A percentile compares a stretch with the other conserved stretches of the same genome.
Evolutionary conservation across 1,140 invertebrate species (phyloP).

Genomic region (Drosophila grimshawi): DNA sequence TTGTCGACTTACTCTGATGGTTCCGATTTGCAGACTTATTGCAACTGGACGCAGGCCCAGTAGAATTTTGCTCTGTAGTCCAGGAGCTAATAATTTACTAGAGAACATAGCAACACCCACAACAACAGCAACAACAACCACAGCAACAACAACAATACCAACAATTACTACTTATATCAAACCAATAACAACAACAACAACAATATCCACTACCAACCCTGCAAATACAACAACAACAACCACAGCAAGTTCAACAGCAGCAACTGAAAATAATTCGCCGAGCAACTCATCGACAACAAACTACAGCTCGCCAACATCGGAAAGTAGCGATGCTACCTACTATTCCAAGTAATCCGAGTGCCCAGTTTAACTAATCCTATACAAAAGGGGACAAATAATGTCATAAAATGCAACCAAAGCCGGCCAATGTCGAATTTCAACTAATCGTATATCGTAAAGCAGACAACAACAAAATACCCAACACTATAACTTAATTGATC

Average conservation of each 20-base stretch:
- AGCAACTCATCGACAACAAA: slow-evolving; percentile 48
- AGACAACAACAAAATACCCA: slow-evolving; percentile 20
- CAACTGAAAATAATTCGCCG: slow-evolving; percentile 26
- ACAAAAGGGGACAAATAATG: slow-evolving; percentile 21
- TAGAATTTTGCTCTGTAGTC: slow-evolving; percentile 81
- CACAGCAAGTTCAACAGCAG: slow-evolving; percentile 10
- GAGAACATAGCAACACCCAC: slow-evolving; percentile 53
- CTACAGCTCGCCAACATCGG: slow-evolving; percentile 66
- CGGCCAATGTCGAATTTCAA: slow-evolving; percentile 76
- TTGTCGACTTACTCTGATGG: slow-evolving; percentile 39
- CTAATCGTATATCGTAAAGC: slow-evolving; percentile 30
- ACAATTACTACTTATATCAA: slow-evolving; percentile 45
- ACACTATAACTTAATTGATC: slow-evolving; percentile 26
- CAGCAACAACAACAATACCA: slow-evolving; percentile 35
- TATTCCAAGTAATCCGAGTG: slow-evolving; percentile 70
- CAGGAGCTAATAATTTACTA: slow-evolving; percentile 71
- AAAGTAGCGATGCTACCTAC: slow-evolving; percentile 61
- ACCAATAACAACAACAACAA: slow-evolving; percentile 49
- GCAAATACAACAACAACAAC: slow-evolving; percentile 19
- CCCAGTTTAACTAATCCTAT: slow-evolving; percentile 30
- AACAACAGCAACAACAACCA: slow-evolving; percentile 44
- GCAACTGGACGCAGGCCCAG: slow-evolving; percentile 82
- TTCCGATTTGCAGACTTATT: slow-evolving; percentile 77
- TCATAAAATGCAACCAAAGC: slow-evolving; percentile 55
- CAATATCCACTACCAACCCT: slow-evolving; percentile 46